A percentile compares a stretch with the other conserved stretches of the same genome.
These are phyloP conservation scores for Mus pahari DNA, from an alignment of 2,113 vertebrate species.

Conservation along the genomic window DNA sequence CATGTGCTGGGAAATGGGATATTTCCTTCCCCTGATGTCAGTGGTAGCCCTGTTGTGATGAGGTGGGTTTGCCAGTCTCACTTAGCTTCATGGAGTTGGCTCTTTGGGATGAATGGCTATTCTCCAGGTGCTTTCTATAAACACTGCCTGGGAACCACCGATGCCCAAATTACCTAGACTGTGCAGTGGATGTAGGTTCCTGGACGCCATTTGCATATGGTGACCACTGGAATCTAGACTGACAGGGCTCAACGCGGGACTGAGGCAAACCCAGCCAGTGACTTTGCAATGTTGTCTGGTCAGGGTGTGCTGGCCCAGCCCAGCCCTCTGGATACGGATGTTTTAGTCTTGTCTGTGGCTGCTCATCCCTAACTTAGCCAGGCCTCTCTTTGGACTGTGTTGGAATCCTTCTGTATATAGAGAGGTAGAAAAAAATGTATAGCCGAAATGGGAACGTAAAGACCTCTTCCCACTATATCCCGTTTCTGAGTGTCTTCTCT, in stretches of 20 bases:
- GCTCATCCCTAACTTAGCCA: neutral
- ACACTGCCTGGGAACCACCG: neutral
- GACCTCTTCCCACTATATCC: neutral
- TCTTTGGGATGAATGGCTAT: neutral
- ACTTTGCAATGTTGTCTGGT: neutral
- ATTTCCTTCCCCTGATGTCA: neutral
- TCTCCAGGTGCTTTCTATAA: conserved; percentile 37
- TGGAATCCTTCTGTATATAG: neutral
- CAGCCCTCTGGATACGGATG: neutral
- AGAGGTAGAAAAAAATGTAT: fast-evolving
- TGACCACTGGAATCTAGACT: neutral
- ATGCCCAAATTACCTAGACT: neutral
- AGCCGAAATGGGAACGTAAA: neutral
- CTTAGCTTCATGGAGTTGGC: neutral
- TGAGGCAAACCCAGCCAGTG: neutral
- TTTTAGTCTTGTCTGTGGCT: neutral
- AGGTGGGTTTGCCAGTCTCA: neutral
- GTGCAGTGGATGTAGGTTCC: neutral
- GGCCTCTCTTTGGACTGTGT: neutral
- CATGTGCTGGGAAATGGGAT: neutral
- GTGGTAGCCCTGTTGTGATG: neutral
- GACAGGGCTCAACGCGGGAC: neutral
- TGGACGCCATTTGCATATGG: neutral
- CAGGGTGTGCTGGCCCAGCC: neutral
- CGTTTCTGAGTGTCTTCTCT: neutral